These are phyloP conservation scores for Pogoniulus pusillus DNA, from an alignment of 2,797 vertebrate species.

Conservation along the genomic window DNA sequence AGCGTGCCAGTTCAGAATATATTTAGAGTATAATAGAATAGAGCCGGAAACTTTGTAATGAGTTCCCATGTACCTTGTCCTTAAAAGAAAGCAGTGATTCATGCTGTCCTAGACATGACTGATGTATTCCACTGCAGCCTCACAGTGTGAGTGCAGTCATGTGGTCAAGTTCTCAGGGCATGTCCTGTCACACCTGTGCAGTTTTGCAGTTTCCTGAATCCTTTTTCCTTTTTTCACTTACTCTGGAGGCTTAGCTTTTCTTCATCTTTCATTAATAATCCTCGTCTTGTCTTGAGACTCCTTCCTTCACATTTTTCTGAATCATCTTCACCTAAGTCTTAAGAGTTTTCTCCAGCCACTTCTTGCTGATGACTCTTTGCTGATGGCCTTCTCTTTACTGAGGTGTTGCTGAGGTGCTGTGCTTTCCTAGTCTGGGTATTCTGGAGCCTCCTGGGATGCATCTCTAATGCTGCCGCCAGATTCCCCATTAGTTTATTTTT, in stretches of 20 bases:
- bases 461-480: background rate
- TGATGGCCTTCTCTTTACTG: background rate
- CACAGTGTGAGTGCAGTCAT: background rate
- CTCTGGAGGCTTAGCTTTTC: background rate
- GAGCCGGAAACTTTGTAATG: background rate
- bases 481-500: background rate
- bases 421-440: background rate
- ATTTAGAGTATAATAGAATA: background rate
- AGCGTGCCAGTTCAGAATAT: background rate
- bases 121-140: background rate
- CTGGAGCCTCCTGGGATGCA: background rate
- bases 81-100: background rate
- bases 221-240: background rate
- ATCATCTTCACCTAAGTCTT: background rate
- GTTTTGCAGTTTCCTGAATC: background rate
- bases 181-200: background rate
- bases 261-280: background rate
- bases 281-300: background rate
- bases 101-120: background rate
- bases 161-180: background rate
- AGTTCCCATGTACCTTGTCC: background rate
- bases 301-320: background rate
- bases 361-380: background rate
- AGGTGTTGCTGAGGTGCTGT: background rate
- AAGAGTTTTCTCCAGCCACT: background rate